A percentile compares a stretch with the other conserved stretches of the same genome.
phyloP scores from a whole-genome alignment of 1,140 invertebrate genomes.

The Dreissena polymorpha region DNA sequence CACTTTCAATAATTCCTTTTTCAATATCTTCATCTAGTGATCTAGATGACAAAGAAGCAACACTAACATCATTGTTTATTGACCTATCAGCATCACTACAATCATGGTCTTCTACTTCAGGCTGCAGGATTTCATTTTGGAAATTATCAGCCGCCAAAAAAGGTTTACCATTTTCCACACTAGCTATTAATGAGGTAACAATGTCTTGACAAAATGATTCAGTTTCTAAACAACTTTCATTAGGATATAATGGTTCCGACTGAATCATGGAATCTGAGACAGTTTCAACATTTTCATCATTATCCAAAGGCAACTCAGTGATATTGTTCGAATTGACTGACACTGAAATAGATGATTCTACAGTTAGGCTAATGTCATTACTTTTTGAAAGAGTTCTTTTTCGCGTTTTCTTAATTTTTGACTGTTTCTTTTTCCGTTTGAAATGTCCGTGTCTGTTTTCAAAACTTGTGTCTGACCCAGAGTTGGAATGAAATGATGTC shows the following conservation, averaged over 20 bases:
- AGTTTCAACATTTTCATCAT: too few species aligned
- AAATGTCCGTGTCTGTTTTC: too few species aligned
- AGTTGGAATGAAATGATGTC: too few species aligned
- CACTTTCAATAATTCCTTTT: too few species aligned
- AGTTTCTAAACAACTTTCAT: background rate
- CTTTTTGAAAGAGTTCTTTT: background rate
- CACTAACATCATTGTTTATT: too few species aligned
- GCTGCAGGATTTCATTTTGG: conserved; percentile 4
- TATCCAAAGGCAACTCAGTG: too few species aligned
- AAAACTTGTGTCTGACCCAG: too few species aligned
- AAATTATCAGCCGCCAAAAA: too few species aligned
- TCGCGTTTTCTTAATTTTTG: background rate
- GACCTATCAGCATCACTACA: background rate
- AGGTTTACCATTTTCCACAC: background rate
- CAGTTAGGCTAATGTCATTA: background rate
- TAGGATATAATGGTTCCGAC: too few species aligned
- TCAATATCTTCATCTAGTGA: too few species aligned
- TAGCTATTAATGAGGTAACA: background rate
- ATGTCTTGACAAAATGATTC: background rate
- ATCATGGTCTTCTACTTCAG: background rate
- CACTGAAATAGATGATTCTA: background rate
- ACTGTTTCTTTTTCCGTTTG: conserved; percentile 1
- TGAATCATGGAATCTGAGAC: too few species aligned
- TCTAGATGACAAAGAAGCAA: too few species aligned
- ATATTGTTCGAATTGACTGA: background rate